Base-by-base conservation (phyloP, 2,888 invertebrate genomes). In the Drepanosiphum platanoidis region DNA sequence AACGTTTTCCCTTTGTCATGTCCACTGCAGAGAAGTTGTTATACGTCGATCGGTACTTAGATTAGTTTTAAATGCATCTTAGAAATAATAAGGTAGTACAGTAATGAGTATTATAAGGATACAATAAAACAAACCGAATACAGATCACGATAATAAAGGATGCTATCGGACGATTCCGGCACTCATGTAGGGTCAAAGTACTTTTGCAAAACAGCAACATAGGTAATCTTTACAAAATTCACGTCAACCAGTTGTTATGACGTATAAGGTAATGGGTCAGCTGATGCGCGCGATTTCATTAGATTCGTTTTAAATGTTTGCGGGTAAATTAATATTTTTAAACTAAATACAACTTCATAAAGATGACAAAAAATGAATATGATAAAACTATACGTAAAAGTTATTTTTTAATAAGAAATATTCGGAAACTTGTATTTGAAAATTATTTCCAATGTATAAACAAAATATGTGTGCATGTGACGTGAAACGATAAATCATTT, bases 401-500 rank as follows among this genome's bases (percentile, higher is more conserved):
- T 11, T 42, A 42, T 39, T 1, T 36, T 39, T 15, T 39, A 71
- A 42, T 13, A n/a, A 15, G 18, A 13, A 9, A 52, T 70, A 39
- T 70, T 70, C 36, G n/a, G 36, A 68, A 30, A 36, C 32, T 70
- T 36, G 22, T 70, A 13, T 5, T 8, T 30, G 9, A 8, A n/a
- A 46, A 30, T 75, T n/a, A 52, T 61, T 58, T n/a, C 8, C 36
- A 36, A 58, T 36, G 61, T 36, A 46, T 46, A 72, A 46, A 30
- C 34, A 22, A 8, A 27, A 15, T 30, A 34, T 52, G 15, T 34
- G n/a, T 52, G 68, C 15, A n/a, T 8, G n/a, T 58, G 34, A 52
- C 27, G 58, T n/a, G 58, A 58, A 70, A 71, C 58, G 70, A 70
- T 80, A 58, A 52, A 80, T 80, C 80, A 80, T 80, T 70, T 58